Conservation (phyloP, 2,797 vertebrate genomes). For the Allobates femoralis region DNA sequence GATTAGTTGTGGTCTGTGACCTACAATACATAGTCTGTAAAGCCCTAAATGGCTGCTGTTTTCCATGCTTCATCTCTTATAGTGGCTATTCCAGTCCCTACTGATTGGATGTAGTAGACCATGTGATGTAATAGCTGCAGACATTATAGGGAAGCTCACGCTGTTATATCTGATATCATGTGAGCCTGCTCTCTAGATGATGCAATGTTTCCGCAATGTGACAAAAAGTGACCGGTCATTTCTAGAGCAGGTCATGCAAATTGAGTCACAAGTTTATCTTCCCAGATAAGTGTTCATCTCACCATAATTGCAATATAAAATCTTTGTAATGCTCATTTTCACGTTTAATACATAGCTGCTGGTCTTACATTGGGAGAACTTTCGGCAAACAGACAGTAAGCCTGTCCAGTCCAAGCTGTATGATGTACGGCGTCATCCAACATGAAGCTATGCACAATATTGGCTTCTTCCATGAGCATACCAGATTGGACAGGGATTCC, state of each 20-base stretch:
- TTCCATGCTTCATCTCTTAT: too few relatives aligned
- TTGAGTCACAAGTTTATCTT: neutral
- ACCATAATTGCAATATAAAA: neutral
- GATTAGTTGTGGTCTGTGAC: too few relatives aligned
- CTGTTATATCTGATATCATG: too few relatives aligned
- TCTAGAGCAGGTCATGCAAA: too few relatives aligned
- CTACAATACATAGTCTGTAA: too few relatives aligned
- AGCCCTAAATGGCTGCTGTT: too few relatives aligned
- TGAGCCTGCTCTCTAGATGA: too few relatives aligned
- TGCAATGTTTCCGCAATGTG: neutral
- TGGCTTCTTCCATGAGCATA: slow-evolving; percentile 81
- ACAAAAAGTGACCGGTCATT: too few relatives aligned
- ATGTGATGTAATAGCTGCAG: too few relatives aligned
- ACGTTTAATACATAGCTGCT: neutral
- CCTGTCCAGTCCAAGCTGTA: neutral
- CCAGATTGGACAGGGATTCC: slow-evolving; percentile 73
- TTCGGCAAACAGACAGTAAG: neutral
- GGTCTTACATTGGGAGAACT: slow-evolving; percentile 1
- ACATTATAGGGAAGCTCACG: too few relatives aligned
- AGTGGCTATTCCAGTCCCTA: too few relatives aligned
- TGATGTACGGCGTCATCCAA: neutral
- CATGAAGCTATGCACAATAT: slow-evolving; percentile 67
- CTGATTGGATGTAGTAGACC: too few relatives aligned
- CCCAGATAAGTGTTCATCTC: neutral
- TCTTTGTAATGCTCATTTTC: neutral